Conservation (phyloP, 1,140 invertebrate genomes). For the Scaptomyza hsui region DNA sequence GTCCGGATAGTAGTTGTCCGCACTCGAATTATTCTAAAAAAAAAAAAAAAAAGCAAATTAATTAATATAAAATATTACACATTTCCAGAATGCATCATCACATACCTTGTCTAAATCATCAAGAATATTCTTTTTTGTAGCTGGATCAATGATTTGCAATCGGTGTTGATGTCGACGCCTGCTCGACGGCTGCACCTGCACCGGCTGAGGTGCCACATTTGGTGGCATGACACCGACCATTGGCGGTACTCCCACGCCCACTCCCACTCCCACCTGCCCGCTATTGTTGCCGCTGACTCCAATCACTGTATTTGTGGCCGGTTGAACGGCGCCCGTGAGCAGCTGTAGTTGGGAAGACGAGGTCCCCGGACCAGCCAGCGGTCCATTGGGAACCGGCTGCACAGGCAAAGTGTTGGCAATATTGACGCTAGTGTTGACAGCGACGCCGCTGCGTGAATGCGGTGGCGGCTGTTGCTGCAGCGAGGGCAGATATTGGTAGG, state of each 20-base stretch:
- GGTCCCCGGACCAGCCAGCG: slow-evolving; percentile 59
- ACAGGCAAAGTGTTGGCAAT: slow-evolving; percentile 64
- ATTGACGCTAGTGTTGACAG: slow-evolving; percentile 64
- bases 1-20: slow-evolving; percentile 60
- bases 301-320: slow-evolving; percentile 58
- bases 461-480: slow-evolving; percentile 59
- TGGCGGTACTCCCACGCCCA: slow-evolving; percentile 63
- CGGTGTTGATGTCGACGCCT: slow-evolving; percentile 69
- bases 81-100: not conserved
- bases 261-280: slow-evolving; percentile 68
- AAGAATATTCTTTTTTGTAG: slow-evolving; percentile 76
- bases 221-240: slow-evolving; percentile 65
- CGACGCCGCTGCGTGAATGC: slow-evolving; percentile 61
- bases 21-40: slow-evolving; percentile 49
- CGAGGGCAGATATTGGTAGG: slow-evolving; percentile 63
- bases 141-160: slow-evolving; percentile 73
- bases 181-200: slow-evolving; percentile 44
- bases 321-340: slow-evolving; percentile 61
- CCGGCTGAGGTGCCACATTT: slow-evolving; percentile 50
- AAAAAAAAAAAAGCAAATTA: not conserved
- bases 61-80: not conserved
- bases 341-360: slow-evolving; percentile 60
- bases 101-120: slow-evolving; percentile 74
- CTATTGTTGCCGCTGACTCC: slow-evolving; percentile 50
- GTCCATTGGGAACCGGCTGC: slow-evolving; percentile 66